Percentiles rank a stretch among this genome's conserved stretches.
Conservation (phyloP, 2,888 invertebrate genomes). For the Teinopalpus imperialis region DNA sequence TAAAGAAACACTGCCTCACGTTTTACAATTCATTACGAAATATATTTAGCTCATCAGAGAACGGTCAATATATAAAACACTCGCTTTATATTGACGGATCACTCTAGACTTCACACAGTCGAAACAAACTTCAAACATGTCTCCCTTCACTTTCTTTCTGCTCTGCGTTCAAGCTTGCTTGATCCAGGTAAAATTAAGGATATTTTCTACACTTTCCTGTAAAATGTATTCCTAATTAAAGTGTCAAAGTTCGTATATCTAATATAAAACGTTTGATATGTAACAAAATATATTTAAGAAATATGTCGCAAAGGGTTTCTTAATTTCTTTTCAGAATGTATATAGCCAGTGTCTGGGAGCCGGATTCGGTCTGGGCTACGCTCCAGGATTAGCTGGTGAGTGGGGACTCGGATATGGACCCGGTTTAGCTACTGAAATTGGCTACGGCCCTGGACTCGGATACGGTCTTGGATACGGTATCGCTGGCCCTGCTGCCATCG, state of each 20-base stretch:
- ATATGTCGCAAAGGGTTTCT: no score
- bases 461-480: constrained; percentile 4
- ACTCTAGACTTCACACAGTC: constrained; percentile 5
- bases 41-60: background rate
- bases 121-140: constrained; percentile 36
- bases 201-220: background rate
- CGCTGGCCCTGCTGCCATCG: constrained; percentile 17
- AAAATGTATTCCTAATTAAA: no score
- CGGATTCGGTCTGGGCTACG: constrained; percentile 24
- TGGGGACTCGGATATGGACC: constrained; percentile 1
- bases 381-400: constrained; percentile 2
- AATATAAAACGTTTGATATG: no score
- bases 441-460: no score
- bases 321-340: constrained; percentile 28
- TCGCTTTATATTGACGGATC: background rate
- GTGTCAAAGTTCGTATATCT: no score
- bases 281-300: no score
- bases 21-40: background rate
- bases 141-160: constrained; percentile 37
- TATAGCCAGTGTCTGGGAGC: constrained; percentile 28
- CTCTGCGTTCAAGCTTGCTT: constrained; percentile 49
- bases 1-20: background rate
- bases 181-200: constrained; percentile 37
- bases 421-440: constrained; percentile 1
- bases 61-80: constrained; percentile 7